Evolutionary conservation across 2,113 vertebrate species (phyloP).

Genomic region (Hucho hucho): DNA sequence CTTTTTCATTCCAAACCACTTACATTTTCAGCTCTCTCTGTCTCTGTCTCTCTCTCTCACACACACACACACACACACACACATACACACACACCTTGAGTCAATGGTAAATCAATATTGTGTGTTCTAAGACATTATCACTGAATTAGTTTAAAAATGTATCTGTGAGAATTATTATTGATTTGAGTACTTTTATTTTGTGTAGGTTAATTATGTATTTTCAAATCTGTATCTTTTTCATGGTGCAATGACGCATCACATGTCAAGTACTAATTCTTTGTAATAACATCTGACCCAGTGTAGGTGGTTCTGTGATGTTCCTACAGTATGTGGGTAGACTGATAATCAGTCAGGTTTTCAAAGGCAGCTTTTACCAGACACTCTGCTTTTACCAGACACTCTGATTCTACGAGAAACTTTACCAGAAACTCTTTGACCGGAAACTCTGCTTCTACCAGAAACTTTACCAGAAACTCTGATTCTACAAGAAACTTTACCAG

Average conservation of each 20-base stretch:
- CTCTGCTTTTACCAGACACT: no score
- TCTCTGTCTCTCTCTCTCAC: no score
- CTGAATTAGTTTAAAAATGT: not conserved
- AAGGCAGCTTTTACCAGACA: not conserved
- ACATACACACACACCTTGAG: constrained; percentile 1
- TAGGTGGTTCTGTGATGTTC: not conserved
- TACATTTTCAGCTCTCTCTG: no score
- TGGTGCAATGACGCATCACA: not conserved
- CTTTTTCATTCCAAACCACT: not conserved
- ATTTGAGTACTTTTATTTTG: not conserved
- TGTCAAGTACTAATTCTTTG: not conserved
- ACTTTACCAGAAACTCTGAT: no score
- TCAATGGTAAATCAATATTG: constrained; percentile 28
- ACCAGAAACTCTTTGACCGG: no score
- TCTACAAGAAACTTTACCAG: no score
- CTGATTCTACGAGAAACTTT: no score
- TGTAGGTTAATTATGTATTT: not conserved
- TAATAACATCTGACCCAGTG: not conserved
- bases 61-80: not conserved
- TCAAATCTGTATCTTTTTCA: not conserved
- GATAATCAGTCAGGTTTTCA: not conserved
- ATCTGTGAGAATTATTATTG: not conserved
- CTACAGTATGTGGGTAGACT: not conserved
- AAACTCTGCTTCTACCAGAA: no score
- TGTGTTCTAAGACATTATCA: constrained; percentile 7